Base-by-base conservation (phyloP, 2,888 invertebrate genomes). In the Hyalella azteca region DNA sequence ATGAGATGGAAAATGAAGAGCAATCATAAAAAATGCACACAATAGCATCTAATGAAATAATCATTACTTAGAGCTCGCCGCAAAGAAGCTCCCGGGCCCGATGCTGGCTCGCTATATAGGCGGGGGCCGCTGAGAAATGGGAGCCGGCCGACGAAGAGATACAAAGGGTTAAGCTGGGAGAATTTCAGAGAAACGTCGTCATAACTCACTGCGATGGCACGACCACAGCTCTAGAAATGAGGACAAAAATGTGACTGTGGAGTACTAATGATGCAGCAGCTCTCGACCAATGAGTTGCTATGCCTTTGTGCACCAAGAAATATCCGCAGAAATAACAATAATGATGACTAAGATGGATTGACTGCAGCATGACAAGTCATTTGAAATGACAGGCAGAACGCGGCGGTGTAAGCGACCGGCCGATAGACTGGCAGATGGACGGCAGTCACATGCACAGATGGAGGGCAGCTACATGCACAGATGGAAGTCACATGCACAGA, bases 351-450 rank as follows among this genome's bases (percentile, higher is more conserved):
- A 66, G 66, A 66, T 66, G 32, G 66, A 66, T 66, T 66, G 66
- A 66, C 66, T 66, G 66, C 66, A 66, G 66, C 66, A 66, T 66
- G 66, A 66, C 66, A 66, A 66, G 66, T 66, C 66, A 36, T 66
- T 66, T 66, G 66, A 66, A 66, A 66, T 66, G 66, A 36, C 66
- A 66, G 19, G 36, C 19, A 22, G 66, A n/a, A n/a, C 54, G 29
- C 26, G 66, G 36, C 29, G 66, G 66, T 29, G 36, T 22, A 66
- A 66, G 66, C 36, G 66, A 66, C 5, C 66, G 66, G 36, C 13
- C 36, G 66, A 66, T 36, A 66, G n/a, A 66, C 66, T 29, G 54
- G 29, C 54, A 54, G 54, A 54, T 29, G 29, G 54, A 54, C 54
- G 54, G 54, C n/a, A n/a, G n/a, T n/a, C n/a, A n/a, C n/a, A n/a